Conservation (phyloP, 2,113 vertebrate species). For the Albula glossodonta region DNA sequence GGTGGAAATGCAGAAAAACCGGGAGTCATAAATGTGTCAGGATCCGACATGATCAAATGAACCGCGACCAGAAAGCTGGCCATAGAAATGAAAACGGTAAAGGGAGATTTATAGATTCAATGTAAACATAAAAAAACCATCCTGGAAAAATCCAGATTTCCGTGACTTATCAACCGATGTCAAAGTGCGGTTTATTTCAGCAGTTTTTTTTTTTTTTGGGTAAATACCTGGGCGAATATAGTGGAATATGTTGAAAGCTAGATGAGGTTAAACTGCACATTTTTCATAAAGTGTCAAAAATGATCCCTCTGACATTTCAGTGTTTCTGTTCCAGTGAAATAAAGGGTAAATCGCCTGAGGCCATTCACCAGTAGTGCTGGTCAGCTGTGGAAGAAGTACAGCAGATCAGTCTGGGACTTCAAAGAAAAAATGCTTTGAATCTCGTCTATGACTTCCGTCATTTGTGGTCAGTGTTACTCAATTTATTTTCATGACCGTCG, state of each 20-base stretch:
- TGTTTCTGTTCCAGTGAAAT: background rate
- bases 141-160: slow-evolving; percentile 41
- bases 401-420: background rate
- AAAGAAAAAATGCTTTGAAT: background rate
- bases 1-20: slow-evolving; percentile 43
- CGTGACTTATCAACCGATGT: slow-evolving; percentile 18
- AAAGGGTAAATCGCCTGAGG: background rate
- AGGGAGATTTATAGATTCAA: slow-evolving; percentile 46
- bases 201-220: background rate
- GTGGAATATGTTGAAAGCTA: slow-evolving; percentile 15
- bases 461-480: background rate
- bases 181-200: slow-evolving; percentile 4
- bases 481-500: background rate
- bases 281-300: background rate
- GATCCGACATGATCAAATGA: slow-evolving; percentile 53
- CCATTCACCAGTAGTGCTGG: background rate
- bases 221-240: slow-evolving; percentile 20
- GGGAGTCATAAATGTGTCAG: slow-evolving; percentile 45
- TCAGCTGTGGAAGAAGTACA: background rate
- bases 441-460: background rate
- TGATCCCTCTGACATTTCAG: background rate
- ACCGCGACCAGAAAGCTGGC: slow-evolving; percentile 42
- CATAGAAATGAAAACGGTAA: slow-evolving; percentile 36
- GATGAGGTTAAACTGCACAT: background rate
- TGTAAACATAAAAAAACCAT: slow-evolving; percentile 37